A percentile compares a stretch with the other conserved stretches of the same genome.
phyloP scores from a whole-genome alignment of 2,797 vertebrate genomes.

The Halcyon leucocephala region DNA sequence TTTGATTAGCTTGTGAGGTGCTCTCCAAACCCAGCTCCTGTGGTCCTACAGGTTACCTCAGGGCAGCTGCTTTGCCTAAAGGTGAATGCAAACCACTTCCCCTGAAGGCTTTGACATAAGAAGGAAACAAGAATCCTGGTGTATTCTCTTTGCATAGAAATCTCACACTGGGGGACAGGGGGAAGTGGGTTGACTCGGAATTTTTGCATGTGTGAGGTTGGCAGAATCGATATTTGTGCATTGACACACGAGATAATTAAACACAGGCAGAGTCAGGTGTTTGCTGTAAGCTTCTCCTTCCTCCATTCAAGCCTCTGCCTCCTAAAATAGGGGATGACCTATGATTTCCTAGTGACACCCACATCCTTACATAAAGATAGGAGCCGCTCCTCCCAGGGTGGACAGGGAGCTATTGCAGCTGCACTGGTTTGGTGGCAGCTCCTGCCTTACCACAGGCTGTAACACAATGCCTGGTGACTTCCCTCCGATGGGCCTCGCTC shows the following conservation, averaged over 20 bases:
- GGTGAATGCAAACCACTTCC: background rate
- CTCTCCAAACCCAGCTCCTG: background rate
- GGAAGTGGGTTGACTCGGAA: conserved; percentile 6
- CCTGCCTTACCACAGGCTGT: background rate
- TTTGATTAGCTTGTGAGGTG: background rate
- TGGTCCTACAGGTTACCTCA: background rate
- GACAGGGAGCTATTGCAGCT: background rate
- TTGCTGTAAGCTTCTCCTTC: conserved; percentile 43
- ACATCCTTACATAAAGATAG: background rate
- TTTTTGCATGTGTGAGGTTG: conserved; percentile 34
- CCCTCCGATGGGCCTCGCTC: background rate
- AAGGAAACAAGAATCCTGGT: background rate
- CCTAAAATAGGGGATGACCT: conserved; percentile 15
- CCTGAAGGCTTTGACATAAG: background rate
- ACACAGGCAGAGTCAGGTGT: conserved; percentile 24
- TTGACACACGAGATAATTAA: conserved; percentile 28
- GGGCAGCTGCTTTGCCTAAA: conserved; percentile 10
- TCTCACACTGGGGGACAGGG: background rate
- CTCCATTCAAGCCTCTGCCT: conserved; percentile 45
- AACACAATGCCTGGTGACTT: background rate
- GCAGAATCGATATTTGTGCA: background rate
- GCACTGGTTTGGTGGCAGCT: background rate
- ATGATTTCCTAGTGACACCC: conserved; percentile 5
- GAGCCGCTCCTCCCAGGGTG: background rate
- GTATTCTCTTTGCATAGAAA: conserved; percentile 19